Evolutionary conservation across 2,888 invertebrate species (phyloP).

Genomic region (Aphodius sticticus): DNA sequence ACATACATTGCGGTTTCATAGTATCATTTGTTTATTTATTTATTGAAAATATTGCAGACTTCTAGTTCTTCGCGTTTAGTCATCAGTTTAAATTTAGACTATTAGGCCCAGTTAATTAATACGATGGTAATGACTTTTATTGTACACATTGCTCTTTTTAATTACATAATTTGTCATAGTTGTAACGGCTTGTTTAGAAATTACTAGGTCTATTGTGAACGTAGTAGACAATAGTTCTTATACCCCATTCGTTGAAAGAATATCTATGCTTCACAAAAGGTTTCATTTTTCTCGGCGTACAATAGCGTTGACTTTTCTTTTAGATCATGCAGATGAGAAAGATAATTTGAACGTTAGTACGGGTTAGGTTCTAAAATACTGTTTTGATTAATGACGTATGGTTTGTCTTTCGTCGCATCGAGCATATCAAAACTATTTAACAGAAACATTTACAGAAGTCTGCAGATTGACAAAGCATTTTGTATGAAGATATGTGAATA

Average conservation of each 20-base stretch:
- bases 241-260: not conserved
- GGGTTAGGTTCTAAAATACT: too few species aligned
- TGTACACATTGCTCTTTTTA: not conserved
- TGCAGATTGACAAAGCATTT: too few species aligned
- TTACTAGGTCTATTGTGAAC: not conserved
- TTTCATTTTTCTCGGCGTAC: too few species aligned
- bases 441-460: too few species aligned
- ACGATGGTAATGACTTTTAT: not conserved
- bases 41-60: not conserved
- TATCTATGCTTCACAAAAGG: too few species aligned
- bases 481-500: too few species aligned
- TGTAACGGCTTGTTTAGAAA: not conserved
- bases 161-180: not conserved
- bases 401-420: too few species aligned
- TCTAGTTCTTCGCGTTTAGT: not conserved
- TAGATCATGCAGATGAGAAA: too few species aligned
- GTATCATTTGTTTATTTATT: not conserved
- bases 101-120: not conserved
- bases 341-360: too few species aligned
- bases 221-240: not conserved
- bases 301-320: too few species aligned
- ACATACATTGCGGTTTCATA: not conserved
- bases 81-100: slow-evolving; percentile 4
- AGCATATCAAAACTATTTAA: too few species aligned
- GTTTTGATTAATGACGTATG: too few species aligned